A percentile compares a stretch with the other conserved stretches of the same genome.
Conservation (phyloP, 2,888 invertebrate genomes). For the Agrochola lota region DNA sequence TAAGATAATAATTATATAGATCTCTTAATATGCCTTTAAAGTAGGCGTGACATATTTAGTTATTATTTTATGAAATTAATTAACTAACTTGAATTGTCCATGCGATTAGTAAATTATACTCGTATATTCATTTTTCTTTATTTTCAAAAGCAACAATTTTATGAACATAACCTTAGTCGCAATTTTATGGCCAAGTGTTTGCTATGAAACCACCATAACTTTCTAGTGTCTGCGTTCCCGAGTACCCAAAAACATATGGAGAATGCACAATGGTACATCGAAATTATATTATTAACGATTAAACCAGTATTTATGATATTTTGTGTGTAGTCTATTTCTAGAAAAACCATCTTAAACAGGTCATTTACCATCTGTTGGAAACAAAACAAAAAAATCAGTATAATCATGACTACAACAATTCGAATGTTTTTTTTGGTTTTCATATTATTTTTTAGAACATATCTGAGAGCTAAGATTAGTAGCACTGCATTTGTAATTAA, state of each 20-base stretch:
- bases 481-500: conserved; percentile 78
- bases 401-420: conserved; percentile 79
- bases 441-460: conserved; percentile 76
- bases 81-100: too few species aligned
- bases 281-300: conserved; percentile 69
- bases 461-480: conserved; percentile 75
- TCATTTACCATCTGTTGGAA: conserved; percentile 81
- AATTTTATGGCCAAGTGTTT: conserved; percentile 46
- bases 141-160: not conserved
- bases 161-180: conserved; percentile 45
- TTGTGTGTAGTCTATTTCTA: conserved; percentile 58
- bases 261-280: conserved; percentile 81
- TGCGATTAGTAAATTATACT: too few species aligned
- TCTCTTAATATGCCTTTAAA: too few species aligned
- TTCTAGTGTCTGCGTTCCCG: conserved; percentile 82
- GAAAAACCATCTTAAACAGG: conserved; percentile 73
- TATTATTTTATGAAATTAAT: too few species aligned
- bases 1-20: too few species aligned
- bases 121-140: too few species aligned
- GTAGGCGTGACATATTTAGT: too few species aligned
- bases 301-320: conserved; percentile 53
- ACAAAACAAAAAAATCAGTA: conserved; percentile 82
- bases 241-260: conserved; percentile 85
- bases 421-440: conserved; percentile 72
- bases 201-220: conserved; percentile 74